A percentile compares a stretch with the other conserved stretches of the same genome.
Evolutionary conservation across 1,140 invertebrate genomes (phyloP).

Genomic region (Hycleus cichorii): DNA sequence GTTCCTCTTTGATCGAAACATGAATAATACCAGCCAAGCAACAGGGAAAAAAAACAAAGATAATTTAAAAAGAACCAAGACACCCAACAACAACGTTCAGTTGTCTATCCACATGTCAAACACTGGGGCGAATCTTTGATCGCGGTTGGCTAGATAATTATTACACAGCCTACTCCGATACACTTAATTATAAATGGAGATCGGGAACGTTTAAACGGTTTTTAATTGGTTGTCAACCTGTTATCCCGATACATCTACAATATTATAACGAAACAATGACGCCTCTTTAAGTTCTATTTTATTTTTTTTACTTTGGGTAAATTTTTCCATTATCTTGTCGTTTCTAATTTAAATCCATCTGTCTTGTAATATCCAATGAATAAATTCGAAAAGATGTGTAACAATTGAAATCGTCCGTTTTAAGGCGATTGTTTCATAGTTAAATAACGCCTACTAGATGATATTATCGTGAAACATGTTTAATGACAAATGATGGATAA

Average conservation of each 20-base stretch:
- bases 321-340: no score
- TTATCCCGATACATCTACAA: constrained; percentile 14
- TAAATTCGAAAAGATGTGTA: no score
- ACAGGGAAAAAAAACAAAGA: no score
- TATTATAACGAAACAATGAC: no score
- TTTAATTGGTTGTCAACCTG: constrained; percentile 36
- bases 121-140: constrained; percentile 18
- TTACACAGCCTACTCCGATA: constrained; percentile 30
- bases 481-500: constrained; percentile 22
- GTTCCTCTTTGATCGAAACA: no score
- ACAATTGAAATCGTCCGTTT: no score
- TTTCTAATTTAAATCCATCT: no score
- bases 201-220: constrained; percentile 30
- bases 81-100: constrained; percentile 2
- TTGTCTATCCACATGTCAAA: constrained; percentile 33
- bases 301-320: no score
- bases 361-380: no score
- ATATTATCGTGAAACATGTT: constrained; percentile 14
- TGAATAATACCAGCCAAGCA: no score
- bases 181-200: constrained; percentile 33
- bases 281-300: no score
- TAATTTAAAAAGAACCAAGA: no score
- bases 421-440: neutral
- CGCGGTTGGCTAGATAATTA: constrained; percentile 24
- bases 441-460: constrained; percentile 12